A percentile compares a stretch with the other conserved stretches of the same genome.
Conservation (phyloP, 2,888 invertebrate species). For the Lamellibrachia satsuma region DNA sequence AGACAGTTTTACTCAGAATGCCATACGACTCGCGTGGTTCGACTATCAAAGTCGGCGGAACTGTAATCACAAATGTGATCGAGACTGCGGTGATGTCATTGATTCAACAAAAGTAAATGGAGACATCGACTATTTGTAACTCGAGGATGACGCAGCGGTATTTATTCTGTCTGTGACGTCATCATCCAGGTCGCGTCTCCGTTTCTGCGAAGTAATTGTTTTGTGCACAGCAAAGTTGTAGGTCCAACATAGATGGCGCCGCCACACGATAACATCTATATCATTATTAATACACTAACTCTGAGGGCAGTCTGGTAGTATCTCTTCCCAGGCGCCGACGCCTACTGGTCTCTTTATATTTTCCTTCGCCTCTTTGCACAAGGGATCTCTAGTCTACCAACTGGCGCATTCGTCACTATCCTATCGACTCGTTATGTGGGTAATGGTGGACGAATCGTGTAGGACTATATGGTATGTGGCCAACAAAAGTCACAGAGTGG, state of each 20-base stretch:
- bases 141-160: background rate
- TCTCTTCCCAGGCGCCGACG: too few relatives aligned
- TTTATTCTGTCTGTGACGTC: constrained; percentile 4
- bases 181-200: background rate
- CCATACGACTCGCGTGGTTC: background rate
- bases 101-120: background rate
- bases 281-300: too few relatives aligned
- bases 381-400: too few relatives aligned
- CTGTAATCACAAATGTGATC: background rate
- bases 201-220: background rate
- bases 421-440: too few relatives aligned
- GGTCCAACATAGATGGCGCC: background rate
- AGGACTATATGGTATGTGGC: too few relatives aligned
- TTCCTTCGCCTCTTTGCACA: too few relatives aligned
- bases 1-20: background rate
- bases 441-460: too few relatives aligned
- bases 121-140: background rate
- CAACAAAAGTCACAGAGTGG: too few relatives aligned
- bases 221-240: background rate
- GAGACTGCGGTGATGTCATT: background rate
- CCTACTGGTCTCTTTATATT: too few relatives aligned
- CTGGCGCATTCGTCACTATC: too few relatives aligned
- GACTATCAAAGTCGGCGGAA: background rate
- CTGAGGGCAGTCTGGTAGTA: too few relatives aligned
- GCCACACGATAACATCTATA: background rate